phyloP scores from a whole-genome alignment of 1,140 invertebrate species.

The Drosophila serrata region DNA sequence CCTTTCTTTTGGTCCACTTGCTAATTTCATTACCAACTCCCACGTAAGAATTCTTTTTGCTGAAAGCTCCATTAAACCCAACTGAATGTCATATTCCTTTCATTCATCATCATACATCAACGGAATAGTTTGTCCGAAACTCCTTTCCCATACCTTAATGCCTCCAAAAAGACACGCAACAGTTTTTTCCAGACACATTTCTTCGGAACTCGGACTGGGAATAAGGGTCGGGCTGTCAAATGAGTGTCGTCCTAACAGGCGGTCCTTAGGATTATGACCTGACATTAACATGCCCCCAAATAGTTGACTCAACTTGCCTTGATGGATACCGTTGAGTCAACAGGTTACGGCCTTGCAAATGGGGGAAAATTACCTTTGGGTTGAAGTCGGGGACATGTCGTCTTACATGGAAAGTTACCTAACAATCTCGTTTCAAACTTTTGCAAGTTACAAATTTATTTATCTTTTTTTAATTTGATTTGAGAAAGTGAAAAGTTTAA shows the following conservation, averaged over 20 bases:
- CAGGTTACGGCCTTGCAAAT: slow-evolving; percentile 19
- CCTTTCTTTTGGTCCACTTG: slow-evolving; percentile 16
- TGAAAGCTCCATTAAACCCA: slow-evolving; percentile 27
- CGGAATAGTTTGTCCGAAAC: slow-evolving; percentile 23
- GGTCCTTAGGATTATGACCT: slow-evolving; percentile 42
- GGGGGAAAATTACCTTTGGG: slow-evolving; percentile 5
- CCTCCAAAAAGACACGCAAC: slow-evolving; percentile 37
- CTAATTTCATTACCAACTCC: slow-evolving; percentile 38
- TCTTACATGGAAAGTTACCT: slow-evolving; percentile 17
- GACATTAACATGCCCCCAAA: slow-evolving; percentile 47
- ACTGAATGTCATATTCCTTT: slow-evolving; percentile 28
- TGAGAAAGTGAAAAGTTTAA: background rate
- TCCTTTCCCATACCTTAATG: background rate
- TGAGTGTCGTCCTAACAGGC: slow-evolving; percentile 45
- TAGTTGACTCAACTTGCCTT: slow-evolving; percentile 35
- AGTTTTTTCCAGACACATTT: slow-evolving; percentile 26
- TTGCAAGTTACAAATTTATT: background rate
- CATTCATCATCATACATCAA: slow-evolving; percentile 44
- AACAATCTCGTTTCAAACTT: slow-evolving; percentile 14
- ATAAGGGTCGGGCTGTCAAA: slow-evolving; percentile 11
- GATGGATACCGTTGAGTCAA: slow-evolving; percentile 35
- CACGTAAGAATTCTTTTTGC: background rate
- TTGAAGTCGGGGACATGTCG: background rate
- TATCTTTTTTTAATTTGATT: background rate
- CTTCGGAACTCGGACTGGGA: slow-evolving; percentile 5